phyloP scores from a whole-genome alignment of 2,888 invertebrate species.

The Caenorhabditis zanzibari region DNA sequence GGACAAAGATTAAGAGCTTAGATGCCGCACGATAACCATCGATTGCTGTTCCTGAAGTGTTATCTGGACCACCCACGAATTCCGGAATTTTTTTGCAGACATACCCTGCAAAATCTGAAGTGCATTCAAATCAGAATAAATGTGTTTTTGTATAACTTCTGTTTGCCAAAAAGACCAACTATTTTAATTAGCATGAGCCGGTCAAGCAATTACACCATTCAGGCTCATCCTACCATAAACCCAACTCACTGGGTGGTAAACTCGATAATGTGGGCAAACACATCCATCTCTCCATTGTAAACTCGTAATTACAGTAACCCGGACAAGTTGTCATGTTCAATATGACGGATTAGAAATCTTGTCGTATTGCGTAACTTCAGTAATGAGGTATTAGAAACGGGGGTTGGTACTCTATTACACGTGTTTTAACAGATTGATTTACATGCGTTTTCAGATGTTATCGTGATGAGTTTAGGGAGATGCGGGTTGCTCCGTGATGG shows the following conservation, averaged over 20 bases:
- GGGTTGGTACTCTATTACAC: conserved; percentile 18
- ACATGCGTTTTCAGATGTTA: conserved; percentile 32
- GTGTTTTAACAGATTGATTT: conserved; percentile 18
- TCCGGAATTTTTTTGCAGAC: neutral
- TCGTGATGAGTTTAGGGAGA: neutral
- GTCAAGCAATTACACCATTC: conserved; percentile 51
- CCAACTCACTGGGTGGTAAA: conserved; percentile 30
- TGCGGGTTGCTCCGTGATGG: neutral
- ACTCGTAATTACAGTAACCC: conserved; percentile 49
- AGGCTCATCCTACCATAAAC: conserved; percentile 53
- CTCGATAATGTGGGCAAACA: conserved; percentile 10
- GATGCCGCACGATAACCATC: neutral
- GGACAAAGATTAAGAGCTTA: conserved; percentile 28
- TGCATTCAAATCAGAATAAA: too few species aligned
- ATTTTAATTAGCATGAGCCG: conserved; percentile 37
- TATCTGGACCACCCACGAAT: conserved; percentile 7
- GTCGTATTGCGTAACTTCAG: conserved; percentile 24
- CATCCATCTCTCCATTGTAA: conserved; percentile 14
- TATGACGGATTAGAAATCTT: conserved; percentile 38
- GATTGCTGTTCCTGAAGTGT: neutral
- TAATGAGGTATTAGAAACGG: conserved; percentile 45
- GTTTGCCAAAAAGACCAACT: conserved; percentile 30
- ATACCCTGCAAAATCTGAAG: too few species aligned
- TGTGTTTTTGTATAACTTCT: neutral
- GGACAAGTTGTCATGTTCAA: conserved; percentile 39